Evolutionary conservation across 2,888 invertebrate species (phyloP).

Genomic region (Agrilus biguttatus): DNA sequence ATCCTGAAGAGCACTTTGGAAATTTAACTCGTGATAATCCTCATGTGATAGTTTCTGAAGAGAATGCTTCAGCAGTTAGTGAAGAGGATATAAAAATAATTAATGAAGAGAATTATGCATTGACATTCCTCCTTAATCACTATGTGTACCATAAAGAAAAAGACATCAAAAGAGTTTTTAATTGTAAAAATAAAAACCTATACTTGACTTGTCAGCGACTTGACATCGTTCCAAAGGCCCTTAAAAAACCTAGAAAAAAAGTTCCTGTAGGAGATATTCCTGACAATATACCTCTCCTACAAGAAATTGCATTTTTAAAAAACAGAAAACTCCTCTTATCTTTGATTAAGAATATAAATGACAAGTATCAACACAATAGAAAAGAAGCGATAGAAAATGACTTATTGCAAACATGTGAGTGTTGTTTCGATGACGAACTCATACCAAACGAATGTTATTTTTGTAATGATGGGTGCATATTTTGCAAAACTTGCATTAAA

Average conservation of each 20-base stretch:
- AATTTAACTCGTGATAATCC: too few relatives aligned
- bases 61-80: too few relatives aligned
- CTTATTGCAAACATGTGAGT: conserved; percentile 33
- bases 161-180: too few relatives aligned
- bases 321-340: conserved; percentile 20
- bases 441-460: conserved; percentile 27
- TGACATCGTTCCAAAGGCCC: too few relatives aligned
- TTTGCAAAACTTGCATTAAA: conserved; percentile 31
- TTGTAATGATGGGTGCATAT: conserved; percentile 31
- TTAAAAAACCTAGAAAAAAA: conserved; percentile 6
- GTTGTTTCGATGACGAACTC: conserved; percentile 40
- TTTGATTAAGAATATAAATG: conserved; percentile 14
- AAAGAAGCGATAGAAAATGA: conserved; percentile 23
- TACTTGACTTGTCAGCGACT: too few relatives aligned
- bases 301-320: conserved; percentile 17
- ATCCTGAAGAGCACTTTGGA: too few relatives aligned
- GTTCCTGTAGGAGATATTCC: conserved; percentile 7
- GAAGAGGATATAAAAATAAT: too few relatives aligned
- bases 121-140: too few relatives aligned
- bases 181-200: too few relatives aligned
- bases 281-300: conserved; percentile 20
- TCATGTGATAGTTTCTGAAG: too few relatives aligned
- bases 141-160: too few relatives aligned
- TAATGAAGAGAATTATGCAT: too few relatives aligned
- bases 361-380: conserved; percentile 12